A percentile compares a stretch with the other conserved stretches of the same genome.
Conservation (phyloP, 2,113 vertebrate species). For the rabbit (Oryctolagus cuniculus) region DNA sequence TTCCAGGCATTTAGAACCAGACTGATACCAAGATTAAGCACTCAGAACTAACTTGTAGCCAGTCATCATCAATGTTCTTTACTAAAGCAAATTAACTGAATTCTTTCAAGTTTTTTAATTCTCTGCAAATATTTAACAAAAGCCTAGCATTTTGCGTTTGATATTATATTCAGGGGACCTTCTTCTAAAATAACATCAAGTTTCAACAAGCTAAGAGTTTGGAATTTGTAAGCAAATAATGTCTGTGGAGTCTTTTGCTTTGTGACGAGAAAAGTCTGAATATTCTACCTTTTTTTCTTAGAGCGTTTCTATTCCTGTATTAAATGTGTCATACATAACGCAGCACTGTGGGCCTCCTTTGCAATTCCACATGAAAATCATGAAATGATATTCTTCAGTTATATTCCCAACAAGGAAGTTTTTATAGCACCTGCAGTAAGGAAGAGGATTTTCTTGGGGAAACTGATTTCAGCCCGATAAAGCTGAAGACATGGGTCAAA, state of each 20-base stretch:
- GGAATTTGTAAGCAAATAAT: constrained; percentile 69
- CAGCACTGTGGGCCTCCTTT: constrained; percentile 51
- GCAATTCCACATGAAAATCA: constrained; percentile 57
- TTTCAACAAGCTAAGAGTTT: constrained; percentile 73
- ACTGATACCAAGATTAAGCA: background rate
- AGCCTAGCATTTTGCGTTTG: constrained; percentile 65
- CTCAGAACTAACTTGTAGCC: constrained; percentile 32
- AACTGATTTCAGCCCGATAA: constrained; percentile 56
- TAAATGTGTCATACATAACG: constrained; percentile 80
- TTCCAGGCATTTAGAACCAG: constrained; percentile 14
- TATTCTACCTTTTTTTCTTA: constrained; percentile 64
- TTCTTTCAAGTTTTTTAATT: constrained; percentile 48
- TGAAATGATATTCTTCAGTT: constrained; percentile 64
- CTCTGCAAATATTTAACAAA: background rate
- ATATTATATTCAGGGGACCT: constrained; percentile 69
- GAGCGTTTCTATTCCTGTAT: constrained; percentile 74
- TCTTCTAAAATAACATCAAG: constrained; percentile 60
- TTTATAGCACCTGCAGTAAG: constrained; percentile 49
- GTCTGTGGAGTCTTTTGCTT: constrained; percentile 39
- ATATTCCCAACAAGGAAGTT: constrained; percentile 44
- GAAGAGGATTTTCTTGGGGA: background rate
- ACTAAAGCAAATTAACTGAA: constrained; percentile 30
- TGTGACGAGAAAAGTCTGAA: constrained; percentile 46
- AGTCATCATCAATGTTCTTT: background rate
- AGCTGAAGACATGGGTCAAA: constrained; percentile 46